Base-by-base conservation (phyloP, 2,797 vertebrate genomes). In the Neoniphon sammara region DNA sequence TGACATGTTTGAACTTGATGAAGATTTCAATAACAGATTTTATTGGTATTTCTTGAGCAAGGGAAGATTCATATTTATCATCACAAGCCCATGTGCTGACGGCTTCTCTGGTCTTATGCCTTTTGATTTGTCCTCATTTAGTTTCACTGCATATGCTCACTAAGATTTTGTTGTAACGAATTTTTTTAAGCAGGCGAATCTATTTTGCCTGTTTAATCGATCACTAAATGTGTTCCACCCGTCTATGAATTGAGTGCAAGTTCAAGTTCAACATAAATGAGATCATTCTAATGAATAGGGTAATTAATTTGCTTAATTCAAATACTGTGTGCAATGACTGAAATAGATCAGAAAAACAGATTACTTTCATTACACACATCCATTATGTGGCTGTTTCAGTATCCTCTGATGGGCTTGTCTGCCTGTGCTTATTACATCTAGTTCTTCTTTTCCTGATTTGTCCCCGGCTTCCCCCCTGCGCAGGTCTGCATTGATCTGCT, bases 1-100 rank as follows among this genome's bases (percentile, higher is more conserved):
- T 14, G 7, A 0, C 7, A 23, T 75, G 21, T 83, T 73, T 68
- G 44, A 58, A 52, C 39, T 61, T 66, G 14, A 68, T 47, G 36
- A 69, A 34, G 12, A 46, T 72, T 72, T 34, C 50, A 54, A 42
- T 57, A 46, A 30, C 23, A 50, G 31, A 10, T 59, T 54, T 59
- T 52, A 58, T 23, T 7, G 10, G 30, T 52, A 30, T 25, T 66
- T 50, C 47, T 21, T 75, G 36, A 47, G 7, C 20, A 67, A 25
- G 58, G 39, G 21, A 17, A 56, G 17, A 66, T 59, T 2, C 39
- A 61, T 62, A 62, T 66, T 42, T 54, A 66, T 67, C 34, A 58
- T 34, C 5, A 59, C 9, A 67, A 5, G 36, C 14, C 18, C 34
- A 60, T 55, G 42, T 54, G 50, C 18, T 20, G 31, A 53, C 27